Conservation (phyloP, 2,113 vertebrate species). For the Ia io region DNA sequence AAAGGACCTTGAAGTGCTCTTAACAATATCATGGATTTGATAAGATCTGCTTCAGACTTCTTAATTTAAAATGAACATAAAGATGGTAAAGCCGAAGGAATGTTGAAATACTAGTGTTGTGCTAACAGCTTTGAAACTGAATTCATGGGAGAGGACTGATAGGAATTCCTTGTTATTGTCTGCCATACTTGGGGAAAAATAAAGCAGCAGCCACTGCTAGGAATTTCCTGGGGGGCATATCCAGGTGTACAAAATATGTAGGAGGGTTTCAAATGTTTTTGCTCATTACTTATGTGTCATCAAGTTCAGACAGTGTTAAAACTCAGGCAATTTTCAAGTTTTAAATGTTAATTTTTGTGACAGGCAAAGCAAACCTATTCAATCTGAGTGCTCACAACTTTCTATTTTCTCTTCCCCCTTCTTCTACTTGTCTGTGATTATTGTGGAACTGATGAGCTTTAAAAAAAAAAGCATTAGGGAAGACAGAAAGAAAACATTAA, state of each 20-base stretch:
- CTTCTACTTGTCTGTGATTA: neutral
- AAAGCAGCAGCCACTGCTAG: slow-evolving; percentile 38
- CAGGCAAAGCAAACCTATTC: slow-evolving; percentile 33
- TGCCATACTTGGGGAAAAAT: slow-evolving; percentile 44
- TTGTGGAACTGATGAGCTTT: neutral
- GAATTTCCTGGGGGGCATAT: slow-evolving; percentile 73
- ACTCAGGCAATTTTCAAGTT: slow-evolving; percentile 43
- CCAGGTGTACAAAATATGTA: slow-evolving; percentile 72
- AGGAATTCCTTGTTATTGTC: slow-evolving; percentile 65
- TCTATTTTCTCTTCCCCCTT: neutral
- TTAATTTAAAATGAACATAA: slow-evolving; percentile 75
- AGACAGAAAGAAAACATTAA: neutral
- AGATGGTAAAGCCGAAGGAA: slow-evolving; percentile 72
- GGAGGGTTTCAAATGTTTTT: slow-evolving; percentile 43
- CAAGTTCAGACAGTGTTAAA: slow-evolving; percentile 71
- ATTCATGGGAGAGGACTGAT: slow-evolving; percentile 39
- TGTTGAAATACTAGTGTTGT: slow-evolving; percentile 71
- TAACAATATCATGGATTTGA: slow-evolving; percentile 71
- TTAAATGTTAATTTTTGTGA: slow-evolving; percentile 54
- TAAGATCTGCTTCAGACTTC: slow-evolving; percentile 76
- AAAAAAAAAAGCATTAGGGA: neutral
- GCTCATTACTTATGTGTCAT: slow-evolving; percentile 42
- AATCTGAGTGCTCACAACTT: neutral
- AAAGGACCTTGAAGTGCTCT: slow-evolving; percentile 72
- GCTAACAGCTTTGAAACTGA: slow-evolving; percentile 64